These are phyloP conservation scores for Aleiodes alternator DNA, from an alignment of 2,888 invertebrate genomes.

Conservation along the genomic window DNA sequence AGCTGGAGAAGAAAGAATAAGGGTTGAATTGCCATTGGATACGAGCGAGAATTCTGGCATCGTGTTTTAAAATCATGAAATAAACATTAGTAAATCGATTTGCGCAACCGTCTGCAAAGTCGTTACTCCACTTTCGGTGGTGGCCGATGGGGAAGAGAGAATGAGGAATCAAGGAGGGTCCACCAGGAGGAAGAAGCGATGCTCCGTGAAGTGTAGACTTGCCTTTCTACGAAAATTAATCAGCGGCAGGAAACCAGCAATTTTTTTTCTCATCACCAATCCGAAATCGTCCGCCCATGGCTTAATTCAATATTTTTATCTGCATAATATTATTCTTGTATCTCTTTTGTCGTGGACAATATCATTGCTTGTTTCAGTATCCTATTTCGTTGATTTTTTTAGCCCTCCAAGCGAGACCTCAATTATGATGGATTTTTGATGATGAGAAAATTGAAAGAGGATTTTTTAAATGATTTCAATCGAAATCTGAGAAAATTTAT, in stretches of 20 bases:
- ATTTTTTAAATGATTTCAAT: too few relatives aligned
- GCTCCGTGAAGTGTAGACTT: conserved; percentile 55
- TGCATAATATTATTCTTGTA: conserved; percentile 58
- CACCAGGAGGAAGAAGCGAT: conserved; percentile 48
- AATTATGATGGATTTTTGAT: too few relatives aligned
- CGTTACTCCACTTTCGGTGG: conserved; percentile 57
- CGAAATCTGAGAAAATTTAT: too few relatives aligned
- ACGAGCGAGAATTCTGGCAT: conserved; percentile 41
- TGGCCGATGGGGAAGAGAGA: conserved; percentile 34
- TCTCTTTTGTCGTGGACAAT: conserved; percentile 35
- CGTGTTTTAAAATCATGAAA: conserved; percentile 60
- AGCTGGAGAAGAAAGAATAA: neutral
- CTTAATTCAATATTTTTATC: conserved; percentile 60
- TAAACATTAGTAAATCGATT: conserved; percentile 63
- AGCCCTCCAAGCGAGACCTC: neutral
- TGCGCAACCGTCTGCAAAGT: conserved; percentile 56
- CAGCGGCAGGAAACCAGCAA: conserved; percentile 68
- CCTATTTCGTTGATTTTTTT: conserved; percentile 11
- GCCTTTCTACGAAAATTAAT: conserved; percentile 70
- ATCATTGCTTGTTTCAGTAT: conserved; percentile 35
- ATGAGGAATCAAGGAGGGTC: conserved; percentile 12
- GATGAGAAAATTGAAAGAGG: too few relatives aligned
- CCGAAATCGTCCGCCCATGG: conserved; percentile 53
- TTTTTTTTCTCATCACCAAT: conserved; percentile 65
- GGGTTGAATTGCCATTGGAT: neutral